Evolutionary conservation across 2,888 invertebrate species (phyloP), one percentile per base, ranked within the genome.

Genomic region (Pseudococcus viburni): DNA sequence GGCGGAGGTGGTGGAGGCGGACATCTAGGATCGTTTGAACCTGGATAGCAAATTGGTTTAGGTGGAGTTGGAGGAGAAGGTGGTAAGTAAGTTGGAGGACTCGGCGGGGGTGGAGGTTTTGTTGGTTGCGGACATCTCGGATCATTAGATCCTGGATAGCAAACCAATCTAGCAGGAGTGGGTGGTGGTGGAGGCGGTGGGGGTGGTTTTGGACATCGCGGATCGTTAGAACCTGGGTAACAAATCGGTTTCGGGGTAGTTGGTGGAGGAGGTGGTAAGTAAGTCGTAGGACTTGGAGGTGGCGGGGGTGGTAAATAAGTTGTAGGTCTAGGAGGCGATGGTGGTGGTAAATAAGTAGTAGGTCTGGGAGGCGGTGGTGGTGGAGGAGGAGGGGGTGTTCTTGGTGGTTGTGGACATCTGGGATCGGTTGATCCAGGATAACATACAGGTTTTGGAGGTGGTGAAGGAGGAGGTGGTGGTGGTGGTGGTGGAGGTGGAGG

Each of bases 341-440:
- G 73, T 15, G 90, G 89, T 39, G 90, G 89, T 7, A 33, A 33
- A 33, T 33, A 33, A 33, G 26, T 33, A 33, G 26, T 33, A 33
- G 26, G 26, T 3, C 26, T 33, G 3, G 84, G 46, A 89, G 90
- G 86, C 87, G 90, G 22, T 64, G 84, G 87, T 19, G 80, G 89
- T 11, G 46, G 22, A 89, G 90, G 89, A 90, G 90, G 90, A 88
- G 80, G 77, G 7, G 89, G 89, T 73, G 91, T 88, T 9, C 17
- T 89, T 22, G 11, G 89, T 64, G 33, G 90, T 89, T 46, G 90
- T 12, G 91, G 91, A 89, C 92, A 92, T 46, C 90, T 90, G 0
- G 91, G 91, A 90, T 92, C 93, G 91, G 73, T 92, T 91, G 90
- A 92, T 92, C 92, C 85, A 19, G 85, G 85, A 64, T 85, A 91